A percentile compares a stretch with the other conserved stretches of the same genome.
Conservation (phyloP, 2,888 invertebrate species). For the Cordilura impudica region DNA sequence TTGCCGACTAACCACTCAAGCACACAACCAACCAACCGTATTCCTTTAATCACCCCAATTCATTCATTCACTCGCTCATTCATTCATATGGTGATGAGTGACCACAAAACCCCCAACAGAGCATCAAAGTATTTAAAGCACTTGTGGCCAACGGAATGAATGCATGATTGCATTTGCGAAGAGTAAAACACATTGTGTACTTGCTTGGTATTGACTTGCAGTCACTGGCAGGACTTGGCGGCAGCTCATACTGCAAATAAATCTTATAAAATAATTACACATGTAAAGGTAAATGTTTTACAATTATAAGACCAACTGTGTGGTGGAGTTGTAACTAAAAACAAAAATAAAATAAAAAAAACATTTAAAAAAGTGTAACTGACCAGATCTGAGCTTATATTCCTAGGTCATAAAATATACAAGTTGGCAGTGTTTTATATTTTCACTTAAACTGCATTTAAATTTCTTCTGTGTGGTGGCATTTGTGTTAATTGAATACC, state of each 20-base stretch:
- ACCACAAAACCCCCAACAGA: slow-evolving; percentile 58
- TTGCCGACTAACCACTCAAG: not conserved
- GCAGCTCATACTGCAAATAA: slow-evolving; percentile 72
- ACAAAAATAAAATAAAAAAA: slow-evolving; percentile 8
- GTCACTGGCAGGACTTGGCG: not conserved
- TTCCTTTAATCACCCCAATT: slow-evolving; percentile 45
- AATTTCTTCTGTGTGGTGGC: slow-evolving; percentile 30
- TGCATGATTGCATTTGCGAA: slow-evolving; percentile 54
- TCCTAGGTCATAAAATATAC: slow-evolving; percentile 57
- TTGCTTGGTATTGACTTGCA: slow-evolving; percentile 49
- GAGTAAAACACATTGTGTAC: slow-evolving; percentile 33
- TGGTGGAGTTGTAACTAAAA: slow-evolving; percentile 11
- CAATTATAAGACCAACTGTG: slow-evolving; percentile 65
- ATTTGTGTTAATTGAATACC: slow-evolving; percentile 58
- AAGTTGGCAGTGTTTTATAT: slow-evolving; percentile 19
- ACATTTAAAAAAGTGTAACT: slow-evolving; percentile 30
- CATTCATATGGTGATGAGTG: slow-evolving; percentile 56
- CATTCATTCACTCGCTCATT: slow-evolving; percentile 36
- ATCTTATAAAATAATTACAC: slow-evolving; percentile 78
- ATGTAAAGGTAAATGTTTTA: slow-evolving; percentile 76
- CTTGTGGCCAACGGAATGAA: slow-evolving; percentile 66
- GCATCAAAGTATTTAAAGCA: slow-evolving; percentile 53
- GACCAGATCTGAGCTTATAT: slow-evolving; percentile 57
- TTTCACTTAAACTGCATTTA: slow-evolving; percentile 63
- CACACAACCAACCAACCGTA: slow-evolving; percentile 2